phyloP scores from a whole-genome alignment of 2,888 invertebrate genomes.

The Reticulitermes lucifugus region DNA sequence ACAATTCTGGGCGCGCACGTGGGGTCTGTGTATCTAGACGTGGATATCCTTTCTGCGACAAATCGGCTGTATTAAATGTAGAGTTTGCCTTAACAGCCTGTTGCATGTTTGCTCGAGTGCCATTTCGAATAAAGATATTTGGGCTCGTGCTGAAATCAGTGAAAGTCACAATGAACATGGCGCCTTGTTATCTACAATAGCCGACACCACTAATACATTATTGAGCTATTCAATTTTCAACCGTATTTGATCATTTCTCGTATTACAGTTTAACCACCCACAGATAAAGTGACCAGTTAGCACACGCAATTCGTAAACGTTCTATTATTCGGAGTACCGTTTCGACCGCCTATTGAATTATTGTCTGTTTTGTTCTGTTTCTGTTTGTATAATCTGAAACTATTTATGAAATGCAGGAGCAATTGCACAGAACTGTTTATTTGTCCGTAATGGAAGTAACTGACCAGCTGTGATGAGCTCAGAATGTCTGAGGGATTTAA shows the following conservation, averaged over 20 bases:
- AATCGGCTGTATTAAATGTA: too few species aligned
- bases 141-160: too few species aligned
- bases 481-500: constrained; percentile 3
- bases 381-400: neutral
- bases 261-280: constrained; percentile 1
- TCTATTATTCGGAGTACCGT: neutral
- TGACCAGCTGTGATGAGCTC: constrained; percentile 12
- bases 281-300: neutral
- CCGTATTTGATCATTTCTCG: neutral
- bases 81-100: too few species aligned
- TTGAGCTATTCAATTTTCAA: neutral
- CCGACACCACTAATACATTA: neutral
- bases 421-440: neutral
- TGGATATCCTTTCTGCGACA: too few species aligned
- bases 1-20: too few species aligned
- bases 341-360: neutral
- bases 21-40: too few species aligned
- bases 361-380: neutral
- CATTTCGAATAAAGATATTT: too few species aligned
- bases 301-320: neutral
- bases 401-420: constrained; percentile 18
- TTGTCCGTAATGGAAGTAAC: constrained; percentile 20
- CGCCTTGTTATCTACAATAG: neutral
- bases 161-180: neutral
- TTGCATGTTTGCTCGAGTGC: too few species aligned